Conservation (phyloP, 2,113 vertebrate species). For the Kryptolebias marmoratus region DNA sequence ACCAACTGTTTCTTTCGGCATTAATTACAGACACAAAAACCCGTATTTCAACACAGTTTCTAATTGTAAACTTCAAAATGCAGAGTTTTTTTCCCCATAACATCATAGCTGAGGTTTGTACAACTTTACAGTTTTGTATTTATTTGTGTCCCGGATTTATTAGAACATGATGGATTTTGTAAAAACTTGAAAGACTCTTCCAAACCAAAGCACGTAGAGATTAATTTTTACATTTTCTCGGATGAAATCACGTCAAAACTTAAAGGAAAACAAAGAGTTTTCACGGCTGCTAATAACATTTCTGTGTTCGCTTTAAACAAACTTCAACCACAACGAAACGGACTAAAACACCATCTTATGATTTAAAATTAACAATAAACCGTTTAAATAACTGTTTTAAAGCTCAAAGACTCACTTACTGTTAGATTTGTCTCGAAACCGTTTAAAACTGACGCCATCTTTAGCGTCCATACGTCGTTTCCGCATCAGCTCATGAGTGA, state of each 20-base stretch:
- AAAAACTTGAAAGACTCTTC: background rate
- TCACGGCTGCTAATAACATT: too few relatives aligned
- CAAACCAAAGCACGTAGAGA: too few relatives aligned
- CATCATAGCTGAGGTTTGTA: too few relatives aligned
- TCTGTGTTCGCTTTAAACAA: rapidly evolving
- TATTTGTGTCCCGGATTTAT: background rate
- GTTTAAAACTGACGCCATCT: slow-evolving; percentile 82
- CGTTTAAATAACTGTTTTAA: rapidly evolving
- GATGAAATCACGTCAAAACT: background rate
- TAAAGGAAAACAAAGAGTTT: background rate
- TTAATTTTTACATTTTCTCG: background rate
- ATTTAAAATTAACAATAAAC: background rate
- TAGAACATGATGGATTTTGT: background rate
- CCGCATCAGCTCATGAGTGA: slow-evolving; percentile 4
- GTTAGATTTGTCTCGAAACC: rapidly evolving
- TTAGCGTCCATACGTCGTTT: slow-evolving; percentile 40
- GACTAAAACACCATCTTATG: rapidly evolving
- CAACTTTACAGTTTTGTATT: too few relatives aligned
- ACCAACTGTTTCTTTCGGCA: background rate
- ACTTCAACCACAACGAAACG: rapidly evolving
- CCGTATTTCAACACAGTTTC: too few relatives aligned
- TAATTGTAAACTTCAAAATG: too few relatives aligned
- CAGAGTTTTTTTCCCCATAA: too few relatives aligned
- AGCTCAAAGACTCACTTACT: slow-evolving; percentile 29
- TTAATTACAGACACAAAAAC: background rate